phyloP scores from a whole-genome alignment of 2,113 vertebrate species.

The Pelecanus crispus region DNA sequence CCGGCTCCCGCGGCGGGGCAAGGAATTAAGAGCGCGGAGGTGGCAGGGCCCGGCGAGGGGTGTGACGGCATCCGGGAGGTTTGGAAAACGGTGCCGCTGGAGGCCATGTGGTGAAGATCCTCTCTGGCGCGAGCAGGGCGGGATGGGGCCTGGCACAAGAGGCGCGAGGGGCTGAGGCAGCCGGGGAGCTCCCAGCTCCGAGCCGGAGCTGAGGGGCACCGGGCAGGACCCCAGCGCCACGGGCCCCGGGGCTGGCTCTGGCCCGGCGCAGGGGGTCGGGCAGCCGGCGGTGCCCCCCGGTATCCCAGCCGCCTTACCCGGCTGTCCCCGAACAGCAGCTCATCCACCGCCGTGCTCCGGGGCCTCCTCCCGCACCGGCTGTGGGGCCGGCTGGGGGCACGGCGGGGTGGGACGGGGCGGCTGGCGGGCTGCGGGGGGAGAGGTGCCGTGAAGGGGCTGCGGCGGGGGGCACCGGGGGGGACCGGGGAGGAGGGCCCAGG shows the following conservation, averaged over 20 bases:
- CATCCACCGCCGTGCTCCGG: conserved; percentile 70
- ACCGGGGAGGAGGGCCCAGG: neutral
- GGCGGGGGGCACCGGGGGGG: neutral
- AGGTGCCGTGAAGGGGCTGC: neutral
- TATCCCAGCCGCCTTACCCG: conserved; percentile 50
- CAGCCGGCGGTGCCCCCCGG: no score
- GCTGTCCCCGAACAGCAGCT: conserved; percentile 71
- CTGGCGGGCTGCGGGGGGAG: conserved; percentile 15
- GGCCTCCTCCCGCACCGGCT: conserved; percentile 70
- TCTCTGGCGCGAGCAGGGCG: rapidly evolving
- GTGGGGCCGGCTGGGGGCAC: neutral
- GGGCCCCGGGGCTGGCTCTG: neutral
- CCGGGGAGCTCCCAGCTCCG: neutral
- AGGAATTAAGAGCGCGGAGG: no score
- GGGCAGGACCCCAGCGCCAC: neutral
- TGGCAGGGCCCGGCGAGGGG: neutral
- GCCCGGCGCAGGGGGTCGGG: neutral
- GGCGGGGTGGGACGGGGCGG: neutral
- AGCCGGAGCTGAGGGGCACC: no score
- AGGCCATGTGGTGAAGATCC: neutral
- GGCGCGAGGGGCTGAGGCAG: neutral
- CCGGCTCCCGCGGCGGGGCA: rapidly evolving
- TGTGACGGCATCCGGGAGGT: rapidly evolving
- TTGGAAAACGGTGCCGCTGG: rapidly evolving
- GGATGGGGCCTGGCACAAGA: neutral